Percentiles rank a stretch among this genome's conserved stretches.
These are phyloP conservation scores for Eumerus sabulonum DNA, from an alignment of 2,888 invertebrate genomes.

Conservation along the genomic window DNA sequence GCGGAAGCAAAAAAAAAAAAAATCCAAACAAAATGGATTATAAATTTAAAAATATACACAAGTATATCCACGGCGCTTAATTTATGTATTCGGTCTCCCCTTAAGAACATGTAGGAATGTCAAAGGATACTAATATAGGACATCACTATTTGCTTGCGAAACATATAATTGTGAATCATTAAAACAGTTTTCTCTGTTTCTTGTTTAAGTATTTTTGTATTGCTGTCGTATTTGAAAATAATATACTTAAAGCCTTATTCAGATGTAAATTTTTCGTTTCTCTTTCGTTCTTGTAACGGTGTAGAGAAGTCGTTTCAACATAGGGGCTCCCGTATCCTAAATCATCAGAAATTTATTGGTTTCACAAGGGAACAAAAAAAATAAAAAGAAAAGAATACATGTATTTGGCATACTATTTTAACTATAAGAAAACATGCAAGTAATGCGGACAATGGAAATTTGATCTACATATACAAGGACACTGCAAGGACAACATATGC, in stretches of 20 bases:
- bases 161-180: constrained; percentile 25
- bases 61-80: constrained; percentile 40
- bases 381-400: constrained; percentile 50
- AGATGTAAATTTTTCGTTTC: constrained; percentile 78
- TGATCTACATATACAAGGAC: constrained; percentile 47
- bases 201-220: constrained; percentile 3
- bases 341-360: constrained; percentile 65
- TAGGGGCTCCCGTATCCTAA: constrained; percentile 79
- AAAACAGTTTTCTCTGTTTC: constrained; percentile 8
- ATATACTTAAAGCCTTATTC: constrained; percentile 78
- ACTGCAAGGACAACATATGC: constrained; percentile 58
- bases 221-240: constrained; percentile 24
- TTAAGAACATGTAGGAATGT: neutral
- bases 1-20: neutral
- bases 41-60: neutral
- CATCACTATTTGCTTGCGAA: constrained; percentile 27
- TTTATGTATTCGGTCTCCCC: constrained; percentile 42
- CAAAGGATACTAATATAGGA: constrained; percentile 12
- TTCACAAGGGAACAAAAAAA: constrained; percentile 70
- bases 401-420: constrained; percentile 40
- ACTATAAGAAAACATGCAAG: constrained; percentile 50
- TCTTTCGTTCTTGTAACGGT: constrained; percentile 77
- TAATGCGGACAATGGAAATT: constrained; percentile 11
- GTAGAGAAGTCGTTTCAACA: constrained; percentile 75
- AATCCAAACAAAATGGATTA: neutral